phyloP scores from a whole-genome alignment of 1,140 invertebrate genomes.

The Anadara kagoshimensis region DNA sequence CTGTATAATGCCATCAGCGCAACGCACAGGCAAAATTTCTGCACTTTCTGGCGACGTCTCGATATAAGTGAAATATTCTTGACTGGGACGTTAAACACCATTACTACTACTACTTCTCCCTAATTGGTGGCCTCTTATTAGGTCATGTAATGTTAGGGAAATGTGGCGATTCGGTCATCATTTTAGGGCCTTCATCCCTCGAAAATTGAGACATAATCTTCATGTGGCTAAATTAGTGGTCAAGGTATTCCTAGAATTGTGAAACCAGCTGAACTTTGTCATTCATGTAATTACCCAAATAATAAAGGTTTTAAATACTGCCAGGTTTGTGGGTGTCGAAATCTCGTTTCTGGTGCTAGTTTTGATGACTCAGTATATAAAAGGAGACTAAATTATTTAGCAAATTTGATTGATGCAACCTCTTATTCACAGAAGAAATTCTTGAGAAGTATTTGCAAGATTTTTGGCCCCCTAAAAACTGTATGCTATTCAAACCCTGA shows the following conservation, averaged over 20 bases:
- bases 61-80: too few relatives aligned
- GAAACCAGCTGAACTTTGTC: conserved; percentile 6
- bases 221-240: not conserved
- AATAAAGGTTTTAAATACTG: not conserved
- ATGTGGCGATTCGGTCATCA: not conserved
- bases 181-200: not conserved
- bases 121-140: conserved; percentile 7
- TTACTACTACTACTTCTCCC: not conserved
- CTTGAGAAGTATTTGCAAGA: conserved; percentile 8
- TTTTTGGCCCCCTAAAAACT: not conserved
- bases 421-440: conserved; percentile 14
- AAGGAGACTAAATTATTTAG: conserved; percentile 10
- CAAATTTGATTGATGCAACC: conserved; percentile 9
- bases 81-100: too few relatives aligned
- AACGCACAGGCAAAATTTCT: too few relatives aligned
- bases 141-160: conserved; percentile 1
- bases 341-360: not conserved
- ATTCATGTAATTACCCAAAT: not conserved
- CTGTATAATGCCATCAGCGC: too few relatives aligned
- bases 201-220: not conserved
- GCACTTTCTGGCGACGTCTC: too few relatives aligned
- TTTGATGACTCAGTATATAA: not conserved
- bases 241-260: not conserved
- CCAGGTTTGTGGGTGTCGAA: not conserved
- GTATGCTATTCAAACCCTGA: not conserved